Conservation (phyloP, 1,140 invertebrate species). For the Drosophila pseudoobscura region DNA sequence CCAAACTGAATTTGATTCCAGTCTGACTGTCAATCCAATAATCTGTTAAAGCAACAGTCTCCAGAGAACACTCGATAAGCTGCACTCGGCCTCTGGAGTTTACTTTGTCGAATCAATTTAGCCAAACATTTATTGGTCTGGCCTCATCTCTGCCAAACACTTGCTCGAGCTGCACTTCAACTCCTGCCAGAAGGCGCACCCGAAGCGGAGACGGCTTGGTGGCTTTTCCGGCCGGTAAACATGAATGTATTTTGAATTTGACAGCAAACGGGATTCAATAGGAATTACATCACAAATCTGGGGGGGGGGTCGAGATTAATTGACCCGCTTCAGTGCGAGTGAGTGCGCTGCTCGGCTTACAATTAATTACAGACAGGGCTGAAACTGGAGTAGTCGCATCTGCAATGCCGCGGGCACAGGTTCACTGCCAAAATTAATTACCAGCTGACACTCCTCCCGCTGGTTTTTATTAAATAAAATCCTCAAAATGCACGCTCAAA, state of each 20-base stretch:
- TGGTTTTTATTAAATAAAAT: constrained; percentile 79
- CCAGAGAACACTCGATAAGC: constrained; percentile 2
- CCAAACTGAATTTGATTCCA: constrained; percentile 7
- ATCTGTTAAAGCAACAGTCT: constrained; percentile 29
- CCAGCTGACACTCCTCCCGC: constrained; percentile 59
- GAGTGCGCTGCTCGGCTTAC: constrained; percentile 67
- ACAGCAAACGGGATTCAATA: constrained; percentile 25
- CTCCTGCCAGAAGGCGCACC: constrained; percentile 36
- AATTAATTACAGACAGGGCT: constrained; percentile 74
- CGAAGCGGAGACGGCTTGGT: constrained; percentile 2
- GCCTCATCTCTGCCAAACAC: constrained; percentile 49
- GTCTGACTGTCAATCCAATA: constrained; percentile 42
- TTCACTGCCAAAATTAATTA: constrained; percentile 82
- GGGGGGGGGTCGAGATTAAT: constrained; percentile 62
- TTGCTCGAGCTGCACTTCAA: constrained; percentile 51
- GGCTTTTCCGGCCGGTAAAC: constrained; percentile 16
- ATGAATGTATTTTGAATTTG: constrained; percentile 40
- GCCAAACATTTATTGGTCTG: constrained; percentile 73
- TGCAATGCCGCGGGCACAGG: constrained; percentile 35
- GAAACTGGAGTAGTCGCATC: constrained; percentile 51
- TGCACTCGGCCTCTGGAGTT: constrained; percentile 42
- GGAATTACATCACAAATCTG: constrained; percentile 23
- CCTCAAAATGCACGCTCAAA: constrained; percentile 48
- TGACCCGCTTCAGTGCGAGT: constrained; percentile 76
- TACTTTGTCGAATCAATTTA: constrained; percentile 75